These are phyloP conservation scores for Plusia festucae DNA, from an alignment of 2,888 invertebrate genomes.

Conservation along the genomic window DNA sequence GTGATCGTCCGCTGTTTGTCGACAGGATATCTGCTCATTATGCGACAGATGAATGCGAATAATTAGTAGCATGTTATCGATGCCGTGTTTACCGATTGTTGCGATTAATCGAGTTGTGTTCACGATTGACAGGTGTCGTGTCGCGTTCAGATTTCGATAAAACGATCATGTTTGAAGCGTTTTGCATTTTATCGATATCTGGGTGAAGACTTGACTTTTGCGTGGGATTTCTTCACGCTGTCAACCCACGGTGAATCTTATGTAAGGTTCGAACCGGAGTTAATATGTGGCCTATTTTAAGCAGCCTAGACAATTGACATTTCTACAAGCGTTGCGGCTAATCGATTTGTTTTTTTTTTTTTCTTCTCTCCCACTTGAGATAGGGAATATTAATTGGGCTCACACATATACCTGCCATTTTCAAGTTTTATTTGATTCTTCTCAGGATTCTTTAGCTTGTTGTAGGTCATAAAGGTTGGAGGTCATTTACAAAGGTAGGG, in stretches of 20 bases:
- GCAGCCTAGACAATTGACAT: neutral
- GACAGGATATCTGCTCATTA: conserved; percentile 55
- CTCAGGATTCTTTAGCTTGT: too few species aligned
- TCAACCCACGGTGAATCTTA: neutral
- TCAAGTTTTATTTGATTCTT: too few species aligned
- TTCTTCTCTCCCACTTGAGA: too few species aligned
- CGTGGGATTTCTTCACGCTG: neutral
- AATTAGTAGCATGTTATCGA: conserved; percentile 51
- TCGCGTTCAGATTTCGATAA: conserved; percentile 9
- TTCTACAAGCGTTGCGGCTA: too few species aligned
- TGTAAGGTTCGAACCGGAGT: neutral
- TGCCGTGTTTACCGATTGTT: conserved; percentile 47
- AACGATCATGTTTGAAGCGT: neutral
- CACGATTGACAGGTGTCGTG: conserved; percentile 24
- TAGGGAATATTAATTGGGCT: too few species aligned
- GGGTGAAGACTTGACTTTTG: neutral
- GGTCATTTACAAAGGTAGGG: too few species aligned
- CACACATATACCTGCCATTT: too few species aligned
- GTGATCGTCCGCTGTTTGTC: conserved; percentile 24
- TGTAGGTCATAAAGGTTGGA: too few species aligned
- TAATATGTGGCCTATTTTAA: neutral
- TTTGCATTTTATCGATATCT: neutral
- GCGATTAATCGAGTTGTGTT: conserved; percentile 40
- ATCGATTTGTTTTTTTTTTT: too few species aligned
- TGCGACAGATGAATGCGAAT: conserved; percentile 48